Percentiles rank a stretch among this genome's conserved stretches.
Evolutionary conservation across 2,113 vertebrate species (phyloP).

Genomic region (Pungitius pungitius): DNA sequence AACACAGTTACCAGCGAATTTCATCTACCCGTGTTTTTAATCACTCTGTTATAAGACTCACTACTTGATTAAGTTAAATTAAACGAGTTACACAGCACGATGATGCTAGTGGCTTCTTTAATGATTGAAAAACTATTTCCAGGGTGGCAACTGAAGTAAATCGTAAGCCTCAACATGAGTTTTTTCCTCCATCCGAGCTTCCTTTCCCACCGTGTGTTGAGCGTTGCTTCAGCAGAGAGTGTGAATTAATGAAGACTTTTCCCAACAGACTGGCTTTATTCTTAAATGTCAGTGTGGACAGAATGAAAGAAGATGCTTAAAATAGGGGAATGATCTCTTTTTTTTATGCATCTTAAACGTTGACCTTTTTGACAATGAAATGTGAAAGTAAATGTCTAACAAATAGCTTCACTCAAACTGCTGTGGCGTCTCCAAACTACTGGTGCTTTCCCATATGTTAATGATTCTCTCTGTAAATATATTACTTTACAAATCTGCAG

Average conservation of each 20-base stretch:
- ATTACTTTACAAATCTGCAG: neutral
- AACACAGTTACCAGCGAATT: too few relatives aligned
- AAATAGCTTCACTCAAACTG: neutral
- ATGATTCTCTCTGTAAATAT: neutral
- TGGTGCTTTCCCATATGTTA: neutral
- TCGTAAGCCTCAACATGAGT: slow-evolving; percentile 9
- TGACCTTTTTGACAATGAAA: neutral
- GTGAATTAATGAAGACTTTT: slow-evolving; percentile 48
- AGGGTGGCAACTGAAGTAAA: neutral
- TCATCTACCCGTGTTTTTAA: too few relatives aligned
- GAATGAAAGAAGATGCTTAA: slow-evolving; percentile 20
- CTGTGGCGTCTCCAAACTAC: neutral
- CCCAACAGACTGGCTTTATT: slow-evolving; percentile 39
- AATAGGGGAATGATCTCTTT: slow-evolving; percentile 1
- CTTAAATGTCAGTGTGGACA: slow-evolving; percentile 33
- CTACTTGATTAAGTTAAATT: neutral
- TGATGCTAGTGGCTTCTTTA: neutral
- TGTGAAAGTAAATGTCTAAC: neutral
- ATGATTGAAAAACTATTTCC: neutral
- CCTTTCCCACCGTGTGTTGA: neutral
- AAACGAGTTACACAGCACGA: neutral
- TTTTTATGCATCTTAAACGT: neutral
- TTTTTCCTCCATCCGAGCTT: slow-evolving; percentile 3
- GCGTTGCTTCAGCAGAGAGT: slow-evolving; percentile 8
- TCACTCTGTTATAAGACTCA: too few relatives aligned